Evolutionary conservation across 2,113 vertebrate species (phyloP), one percentile per base, ranked within the genome.

Genomic region (Rhea pennata): DNA sequence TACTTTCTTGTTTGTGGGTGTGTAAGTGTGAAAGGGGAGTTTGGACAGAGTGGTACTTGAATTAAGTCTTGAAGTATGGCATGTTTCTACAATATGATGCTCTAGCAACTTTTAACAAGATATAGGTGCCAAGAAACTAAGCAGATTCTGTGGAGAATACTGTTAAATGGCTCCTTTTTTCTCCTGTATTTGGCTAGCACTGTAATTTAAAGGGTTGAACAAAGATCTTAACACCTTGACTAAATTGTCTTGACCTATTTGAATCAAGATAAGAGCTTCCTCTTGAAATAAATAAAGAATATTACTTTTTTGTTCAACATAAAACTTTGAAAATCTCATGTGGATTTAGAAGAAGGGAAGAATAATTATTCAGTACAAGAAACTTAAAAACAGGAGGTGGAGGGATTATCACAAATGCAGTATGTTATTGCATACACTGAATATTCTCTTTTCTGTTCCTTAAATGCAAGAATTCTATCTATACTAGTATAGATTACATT

Each of bases 381-480:
- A 66, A 36, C 59, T 48, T 66, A 8, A 29, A 53, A 59, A 48
- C 33, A 44, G 12, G 44, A 59, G n/a, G 10, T 48, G 33, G 22
- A 69, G 6, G 2, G 72, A 70, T 58, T 20, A 15, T 0, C 46
- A 62, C 59, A 83, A 74, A 33, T 11, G 12, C 36, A 87, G 70
- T 9, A 1, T 5, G 16, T 36, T 72, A 54, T 4, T 39, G 40
- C 24, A 21, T 24, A 26, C n/a, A 15, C 21, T 8, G 40, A 51
- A 26, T 51, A 19, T 42, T 76, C n/a, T 67, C 10, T 51, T 33
- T 31, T 33, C 39, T 40, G 22, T 74, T 74, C 39, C 39, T 72
- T 24, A 40, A 74, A 59, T 0, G 2, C 17, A 7, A 5, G 5
- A 62, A 16, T 42, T 59, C 26, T 7, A 7, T 14, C 19, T 56